Evolutionary conservation across 1,140 invertebrate species (phyloP).

Genomic region (Neoseiulus cucumeris): DNA sequence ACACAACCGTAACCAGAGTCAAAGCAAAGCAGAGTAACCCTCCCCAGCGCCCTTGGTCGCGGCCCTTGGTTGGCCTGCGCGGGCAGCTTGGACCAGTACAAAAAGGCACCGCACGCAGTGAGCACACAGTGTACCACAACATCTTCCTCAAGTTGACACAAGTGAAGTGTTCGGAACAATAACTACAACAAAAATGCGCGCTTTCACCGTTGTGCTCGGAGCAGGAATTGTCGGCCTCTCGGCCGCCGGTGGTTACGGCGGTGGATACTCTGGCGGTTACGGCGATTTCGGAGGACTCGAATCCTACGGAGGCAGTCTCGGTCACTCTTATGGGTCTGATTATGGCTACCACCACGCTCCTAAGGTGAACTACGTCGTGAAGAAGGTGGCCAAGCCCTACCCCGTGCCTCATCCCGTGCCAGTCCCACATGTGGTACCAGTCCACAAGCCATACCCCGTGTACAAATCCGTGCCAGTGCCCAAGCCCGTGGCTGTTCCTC

Average conservation of each 20-base stretch:
- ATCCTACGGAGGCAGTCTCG: not conserved
- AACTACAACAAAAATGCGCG: not conserved
- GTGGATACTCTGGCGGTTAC: not conserved
- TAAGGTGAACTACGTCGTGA: conserved; percentile 3
- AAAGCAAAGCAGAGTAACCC: too few relatives aligned
- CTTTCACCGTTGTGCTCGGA: not conserved
- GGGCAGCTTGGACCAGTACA: too few relatives aligned
- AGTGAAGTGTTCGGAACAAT: not conserved
- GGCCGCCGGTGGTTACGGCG: not conserved
- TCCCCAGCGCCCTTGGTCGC: too few relatives aligned
- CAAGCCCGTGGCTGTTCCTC: not conserved
- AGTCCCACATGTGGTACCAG: not conserved
- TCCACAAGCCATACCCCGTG: not conserved
- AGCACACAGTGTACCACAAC: too few relatives aligned
- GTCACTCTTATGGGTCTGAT: not conserved
- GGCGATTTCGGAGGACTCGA: not conserved
- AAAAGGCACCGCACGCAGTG: too few relatives aligned
- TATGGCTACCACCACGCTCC: not conserved
- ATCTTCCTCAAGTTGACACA: too few relatives aligned
- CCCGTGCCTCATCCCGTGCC: not conserved
- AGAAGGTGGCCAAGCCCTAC: not conserved
- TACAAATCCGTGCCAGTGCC: not conserved
- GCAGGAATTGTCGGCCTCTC: not conserved
- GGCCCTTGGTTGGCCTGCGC: too few relatives aligned
- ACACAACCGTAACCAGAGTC: too few relatives aligned